A percentile compares a stretch with the other conserved stretches of the same genome.
Evolutionary conservation across 2,797 vertebrate genomes (phyloP).

Genomic region (Rhincodon typus): DNA sequence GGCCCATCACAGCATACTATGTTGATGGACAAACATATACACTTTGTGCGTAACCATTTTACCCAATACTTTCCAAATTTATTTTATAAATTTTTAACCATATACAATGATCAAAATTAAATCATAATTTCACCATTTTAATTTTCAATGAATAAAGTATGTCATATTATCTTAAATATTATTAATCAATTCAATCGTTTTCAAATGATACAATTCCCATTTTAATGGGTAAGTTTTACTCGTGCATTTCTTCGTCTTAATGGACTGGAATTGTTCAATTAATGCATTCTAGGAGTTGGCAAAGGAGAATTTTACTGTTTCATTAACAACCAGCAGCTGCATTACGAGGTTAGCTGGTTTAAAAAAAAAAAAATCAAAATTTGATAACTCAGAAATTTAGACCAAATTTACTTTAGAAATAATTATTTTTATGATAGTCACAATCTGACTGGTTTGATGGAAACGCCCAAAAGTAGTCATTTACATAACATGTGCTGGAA

Average conservation of each 20-base stretch:
- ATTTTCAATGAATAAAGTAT: background rate
- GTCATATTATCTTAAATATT: background rate
- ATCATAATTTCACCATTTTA: background rate
- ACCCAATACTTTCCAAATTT: background rate
- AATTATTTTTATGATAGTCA: background rate
- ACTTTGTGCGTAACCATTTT: background rate
- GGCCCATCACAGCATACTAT: background rate
- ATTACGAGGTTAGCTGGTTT: background rate
- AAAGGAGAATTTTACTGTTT: background rate
- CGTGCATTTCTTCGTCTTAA: background rate
- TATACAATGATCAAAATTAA: too few relatives aligned
- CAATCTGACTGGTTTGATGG: background rate
- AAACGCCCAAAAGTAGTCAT: background rate
- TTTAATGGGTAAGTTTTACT: background rate
- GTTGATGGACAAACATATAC: background rate
- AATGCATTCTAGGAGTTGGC: background rate
- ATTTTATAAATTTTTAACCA: conserved; percentile 3
- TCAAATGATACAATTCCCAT: background rate
- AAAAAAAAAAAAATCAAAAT: background rate
- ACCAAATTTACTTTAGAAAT: background rate
- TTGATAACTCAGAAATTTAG: background rate
- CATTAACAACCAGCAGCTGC: background rate
- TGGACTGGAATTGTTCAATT: background rate
- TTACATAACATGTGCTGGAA: background rate
- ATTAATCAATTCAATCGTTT: background rate